Percentiles rank a stretch among this genome's conserved stretches.
phyloP scores from a whole-genome alignment of 1,140 invertebrate genomes.

The Drosophila ohnishii region DNA sequence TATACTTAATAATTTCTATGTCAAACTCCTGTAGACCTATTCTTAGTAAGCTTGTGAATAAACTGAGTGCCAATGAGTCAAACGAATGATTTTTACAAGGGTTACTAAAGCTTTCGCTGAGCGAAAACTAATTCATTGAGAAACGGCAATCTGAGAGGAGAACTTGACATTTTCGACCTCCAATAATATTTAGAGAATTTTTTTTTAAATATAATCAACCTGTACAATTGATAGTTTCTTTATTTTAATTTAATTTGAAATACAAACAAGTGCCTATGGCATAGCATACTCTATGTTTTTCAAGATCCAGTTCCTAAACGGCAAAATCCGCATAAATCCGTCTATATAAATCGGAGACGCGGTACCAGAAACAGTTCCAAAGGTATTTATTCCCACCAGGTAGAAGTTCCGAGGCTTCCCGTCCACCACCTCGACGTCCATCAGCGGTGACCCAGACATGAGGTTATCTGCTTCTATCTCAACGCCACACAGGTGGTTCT shows the following conservation, averaged over 20 bases:
- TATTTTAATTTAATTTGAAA: neutral
- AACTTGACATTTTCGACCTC: neutral
- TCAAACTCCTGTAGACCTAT: neutral
- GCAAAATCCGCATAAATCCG: constrained; percentile 24
- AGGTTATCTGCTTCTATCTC: neutral
- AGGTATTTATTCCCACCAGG: constrained; percentile 17
- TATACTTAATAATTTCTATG: neutral
- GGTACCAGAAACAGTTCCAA: neutral
- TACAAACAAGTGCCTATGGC: neutral
- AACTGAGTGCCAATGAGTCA: neutral
- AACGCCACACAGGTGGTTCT: constrained; percentile 23
- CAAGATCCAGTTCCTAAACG: constrained; percentile 30
- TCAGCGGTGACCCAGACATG: constrained; percentile 26
- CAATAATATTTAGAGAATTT: neutral
- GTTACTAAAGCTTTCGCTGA: neutral
- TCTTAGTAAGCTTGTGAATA: neutral
- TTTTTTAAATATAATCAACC: neutral
- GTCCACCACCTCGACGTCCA: constrained; percentile 18
- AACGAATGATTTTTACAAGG: neutral
- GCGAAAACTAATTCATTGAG: neutral
- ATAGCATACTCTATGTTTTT: neutral
- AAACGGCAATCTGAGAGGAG: neutral
- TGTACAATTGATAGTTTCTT: neutral
- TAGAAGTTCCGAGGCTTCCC: constrained; percentile 11
- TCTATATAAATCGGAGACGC: neutral